Evolutionary conservation across 1,140 invertebrate species (phyloP), one percentile per base, ranked within the genome.

Genomic region (Saccostrea glomerata): DNA sequence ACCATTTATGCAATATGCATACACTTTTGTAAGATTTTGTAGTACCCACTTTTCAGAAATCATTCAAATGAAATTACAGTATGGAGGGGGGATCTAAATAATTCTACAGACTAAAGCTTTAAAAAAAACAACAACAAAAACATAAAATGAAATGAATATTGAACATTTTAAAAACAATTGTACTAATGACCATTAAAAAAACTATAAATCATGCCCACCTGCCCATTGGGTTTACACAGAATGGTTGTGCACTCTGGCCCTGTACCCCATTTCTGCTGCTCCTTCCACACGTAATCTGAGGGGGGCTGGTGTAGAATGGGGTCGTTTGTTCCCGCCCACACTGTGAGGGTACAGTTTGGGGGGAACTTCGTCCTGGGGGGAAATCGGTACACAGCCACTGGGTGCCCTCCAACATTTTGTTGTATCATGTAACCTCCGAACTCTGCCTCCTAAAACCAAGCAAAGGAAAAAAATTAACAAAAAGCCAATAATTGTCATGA

Each of bases 161-260:
- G 58, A 63, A n/a, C 20, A 0, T 15, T 60, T 60, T 12, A 60
- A 63, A 63, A 63, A 20, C n/a, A 63, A 20, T 20, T 20, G 47
- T 63, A 6, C 58, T 20, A 5, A 6, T 20, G 15, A 17, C 1
- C 17, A 63, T 63, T 20, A n/a, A 17, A n/a, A 63, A 20, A 20
- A n/a, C 7, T 20, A 63, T 6, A n/a, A 63, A 17, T n/a, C 1
- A 2, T 63, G 17, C 87, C 23, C 70, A 95, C 94, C 94, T 95
- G 94, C 63, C 94, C 94, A 91, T 94, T 94, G 63, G 94, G 92
- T 90, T 93, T 92, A 90, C 94, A 95, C 40, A 95, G 90, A 30
- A 95, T 94, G 70, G 95, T 94, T 11, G 94, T 95, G 88, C 94
- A 95, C 63, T 95, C 94, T 11, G 94, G 94, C 13, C 94, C 94